Evolutionary conservation across 2,113 vertebrate species (phyloP).

Genomic region (Prionailurus viverrinus): DNA sequence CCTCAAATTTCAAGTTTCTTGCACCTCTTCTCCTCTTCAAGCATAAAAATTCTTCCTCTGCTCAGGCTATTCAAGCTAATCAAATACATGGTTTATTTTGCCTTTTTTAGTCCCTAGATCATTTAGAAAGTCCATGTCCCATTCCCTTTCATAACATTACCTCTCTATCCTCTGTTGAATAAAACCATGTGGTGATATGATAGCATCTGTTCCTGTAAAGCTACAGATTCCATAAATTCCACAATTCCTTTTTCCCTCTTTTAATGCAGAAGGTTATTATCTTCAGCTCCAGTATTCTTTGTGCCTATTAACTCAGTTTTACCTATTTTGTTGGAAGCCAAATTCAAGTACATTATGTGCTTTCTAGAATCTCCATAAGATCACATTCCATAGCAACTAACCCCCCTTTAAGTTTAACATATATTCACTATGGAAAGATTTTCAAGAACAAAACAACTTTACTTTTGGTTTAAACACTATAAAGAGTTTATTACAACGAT

Average conservation of each 20-base stretch:
- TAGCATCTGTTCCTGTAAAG: neutral
- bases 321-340: neutral
- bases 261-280: neutral
- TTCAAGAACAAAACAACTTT: neutral
- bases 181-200: neutral
- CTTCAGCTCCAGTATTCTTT: neutral
- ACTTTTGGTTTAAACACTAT: neutral
- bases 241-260: neutral
- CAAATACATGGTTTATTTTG: neutral
- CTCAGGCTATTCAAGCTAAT: neutral
- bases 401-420: neutral
- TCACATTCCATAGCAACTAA: neutral
- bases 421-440: neutral
- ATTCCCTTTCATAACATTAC: neutral
- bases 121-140: neutral
- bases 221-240: neutral
- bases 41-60: neutral
- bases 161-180: neutral
- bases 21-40: neutral
- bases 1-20: neutral
- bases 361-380: conserved; percentile 13
- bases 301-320: neutral
- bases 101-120: neutral
- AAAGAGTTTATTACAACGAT: neutral
- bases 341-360: neutral